phyloP scores from a whole-genome alignment of 2,888 invertebrate genomes.

The Lomographa bimaculata region DNA sequence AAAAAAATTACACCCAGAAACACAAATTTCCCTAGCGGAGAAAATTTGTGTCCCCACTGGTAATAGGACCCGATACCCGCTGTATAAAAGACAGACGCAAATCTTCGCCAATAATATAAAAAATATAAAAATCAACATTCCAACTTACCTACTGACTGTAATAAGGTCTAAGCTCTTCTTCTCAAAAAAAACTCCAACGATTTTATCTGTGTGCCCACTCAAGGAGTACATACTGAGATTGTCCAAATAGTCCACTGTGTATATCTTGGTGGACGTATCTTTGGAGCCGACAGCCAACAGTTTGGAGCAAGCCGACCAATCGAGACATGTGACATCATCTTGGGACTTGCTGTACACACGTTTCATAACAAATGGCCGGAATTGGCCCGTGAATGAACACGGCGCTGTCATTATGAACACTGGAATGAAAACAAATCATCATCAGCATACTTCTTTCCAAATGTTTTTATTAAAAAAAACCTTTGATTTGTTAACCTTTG shows the following conservation, averaged over 20 bases:
- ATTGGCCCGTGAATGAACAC: conserved; percentile 90
- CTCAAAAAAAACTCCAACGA: conserved; percentile 95
- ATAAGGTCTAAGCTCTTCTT: conserved; percentile 92
- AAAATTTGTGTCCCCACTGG: too few species aligned
- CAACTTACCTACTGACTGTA: conserved; percentile 84
- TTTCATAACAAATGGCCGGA: conserved; percentile 94
- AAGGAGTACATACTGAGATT: conserved; percentile 91
- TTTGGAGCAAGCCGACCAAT: conserved; percentile 97
- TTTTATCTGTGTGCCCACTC: conserved; percentile 92
- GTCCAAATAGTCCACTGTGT: conserved; percentile 88
- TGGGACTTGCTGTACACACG: conserved; percentile 91
- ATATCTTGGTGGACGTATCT: conserved; percentile 94
- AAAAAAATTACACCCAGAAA: too few species aligned
- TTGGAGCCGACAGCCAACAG: conserved; percentile 95
- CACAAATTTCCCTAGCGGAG: too few species aligned
- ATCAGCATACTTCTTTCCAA: not conserved
- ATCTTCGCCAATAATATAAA: too few species aligned
- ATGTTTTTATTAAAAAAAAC: too few species aligned
- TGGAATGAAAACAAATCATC: conserved; percentile 51
- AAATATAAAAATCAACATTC: too few species aligned
- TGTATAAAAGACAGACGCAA: too few species aligned
- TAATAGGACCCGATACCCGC: too few species aligned
- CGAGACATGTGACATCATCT: conserved; percentile 93
- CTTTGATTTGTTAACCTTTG: too few species aligned
- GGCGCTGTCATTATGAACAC: conserved; percentile 95